Conservation (phyloP, 2,888 invertebrate genomes). For the Mesochorus sp. region DNA sequence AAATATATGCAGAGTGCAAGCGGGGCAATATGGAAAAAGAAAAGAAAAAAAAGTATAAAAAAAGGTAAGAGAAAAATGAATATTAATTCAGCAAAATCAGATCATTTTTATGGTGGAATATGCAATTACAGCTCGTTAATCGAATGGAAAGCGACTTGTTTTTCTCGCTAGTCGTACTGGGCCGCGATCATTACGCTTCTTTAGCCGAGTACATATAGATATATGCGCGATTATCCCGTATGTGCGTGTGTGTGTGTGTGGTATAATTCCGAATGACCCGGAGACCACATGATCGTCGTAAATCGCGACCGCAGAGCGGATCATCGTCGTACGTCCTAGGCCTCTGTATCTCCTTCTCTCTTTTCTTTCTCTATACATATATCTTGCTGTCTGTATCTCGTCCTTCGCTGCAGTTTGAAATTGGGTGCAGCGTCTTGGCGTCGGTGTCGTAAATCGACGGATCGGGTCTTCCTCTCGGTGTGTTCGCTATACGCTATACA, state of each 20-base stretch:
- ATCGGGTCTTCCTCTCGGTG: slow-evolving; percentile 41
- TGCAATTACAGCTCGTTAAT: slow-evolving; percentile 59
- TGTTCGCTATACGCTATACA: slow-evolving; percentile 12
- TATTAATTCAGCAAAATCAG: slow-evolving; percentile 33
- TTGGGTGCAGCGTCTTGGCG: slow-evolving; percentile 59
- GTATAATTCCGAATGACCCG: slow-evolving; percentile 60
- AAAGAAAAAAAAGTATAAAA: background rate
- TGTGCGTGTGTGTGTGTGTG: slow-evolving; percentile 40
- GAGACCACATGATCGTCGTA: slow-evolving; percentile 60
- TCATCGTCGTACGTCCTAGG: slow-evolving; percentile 38
- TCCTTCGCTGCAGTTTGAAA: slow-evolving; percentile 48
- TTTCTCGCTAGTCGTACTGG: slow-evolving; percentile 34
- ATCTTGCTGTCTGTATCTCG: slow-evolving; percentile 1
- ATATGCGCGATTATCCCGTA: slow-evolving; percentile 8
- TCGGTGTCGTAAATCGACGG: slow-evolving; percentile 60
- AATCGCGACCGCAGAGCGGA: slow-evolving; percentile 52
- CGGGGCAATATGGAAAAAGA: background rate
- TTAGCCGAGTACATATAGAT: slow-evolving; percentile 26
- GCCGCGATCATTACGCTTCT: slow-evolving; percentile 42
- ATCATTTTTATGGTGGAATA: slow-evolving; percentile 35
- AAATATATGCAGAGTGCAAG: too few relatives aligned
- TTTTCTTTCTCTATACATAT: background rate
- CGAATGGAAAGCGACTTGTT: slow-evolving; percentile 53
- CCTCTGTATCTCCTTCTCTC: background rate
- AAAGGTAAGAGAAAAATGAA: slow-evolving; percentile 10